Base-by-base conservation (phyloP, 2,888 invertebrate genomes). In the Acrobasis consociella region DNA sequence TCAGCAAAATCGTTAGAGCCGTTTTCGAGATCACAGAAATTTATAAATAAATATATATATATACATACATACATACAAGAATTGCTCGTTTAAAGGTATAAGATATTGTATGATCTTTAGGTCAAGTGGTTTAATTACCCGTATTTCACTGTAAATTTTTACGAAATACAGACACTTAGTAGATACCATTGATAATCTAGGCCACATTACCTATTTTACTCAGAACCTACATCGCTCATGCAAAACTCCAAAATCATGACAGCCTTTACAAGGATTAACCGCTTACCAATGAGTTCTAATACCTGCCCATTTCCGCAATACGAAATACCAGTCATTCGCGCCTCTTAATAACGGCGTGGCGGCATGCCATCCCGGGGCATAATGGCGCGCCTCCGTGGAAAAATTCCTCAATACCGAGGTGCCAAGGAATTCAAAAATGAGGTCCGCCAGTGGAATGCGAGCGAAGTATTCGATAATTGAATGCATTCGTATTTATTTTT, bases 331-430 rank as follows among this genome's bases (percentile, higher is more conserved):
- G 69, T 69, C 76, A 71, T 76, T 73, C 75, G 68, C 67, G 64
- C 68, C 65, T 76, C 85, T 85, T 80, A 87, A 89, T 89, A 87
- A 81, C 75, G 74, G 46, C 65, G 79, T 79, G 75, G 78, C 68
- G 74, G 73, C 69, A 56, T 56, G 67, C 73, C 65, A 51, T 64
- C 63, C 69, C 69, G 75, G 17, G 56, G 75, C 76, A 89, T 89
- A 89, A 90, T 90, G 77, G 89, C 72, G 84, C 88, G 77, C 89
- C 89, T 76, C 83, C 75, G 86, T 74, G 86, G 80, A 85, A 87
- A 87, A 85, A 89, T 88, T 83, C 78, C 83, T 73, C 79, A 84
- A 86, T 82, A 83, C 72, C 75, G 72, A 80, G 80, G 79, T 80
- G 78, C 78, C 75, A 80, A 77, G 85, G 86, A 85, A 87, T 87